These are phyloP conservation scores for Pavo muticus DNA, from an alignment of 2,113 vertebrate species.

Conservation along the genomic window DNA sequence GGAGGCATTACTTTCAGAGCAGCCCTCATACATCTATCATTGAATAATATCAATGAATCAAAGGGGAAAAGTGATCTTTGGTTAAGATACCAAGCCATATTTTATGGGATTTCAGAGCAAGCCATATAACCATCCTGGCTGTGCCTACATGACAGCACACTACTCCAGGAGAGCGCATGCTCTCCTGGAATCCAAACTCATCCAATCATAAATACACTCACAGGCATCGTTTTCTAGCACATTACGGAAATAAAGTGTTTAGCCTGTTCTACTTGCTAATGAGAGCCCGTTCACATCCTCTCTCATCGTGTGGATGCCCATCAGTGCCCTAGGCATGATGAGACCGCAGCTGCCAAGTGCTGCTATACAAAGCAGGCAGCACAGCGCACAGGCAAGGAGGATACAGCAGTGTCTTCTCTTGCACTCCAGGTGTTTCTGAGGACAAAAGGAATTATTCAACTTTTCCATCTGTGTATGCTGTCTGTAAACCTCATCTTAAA, in stretches of 20 bases:
- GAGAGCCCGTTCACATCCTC: not conserved
- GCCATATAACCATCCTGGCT: not conserved
- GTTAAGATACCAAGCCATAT: not conserved
- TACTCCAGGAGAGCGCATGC: not conserved
- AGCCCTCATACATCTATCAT: not conserved
- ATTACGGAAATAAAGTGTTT: not conserved
- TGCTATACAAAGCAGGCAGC: not conserved
- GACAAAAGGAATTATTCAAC: not conserved
- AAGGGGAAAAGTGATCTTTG: not conserved
- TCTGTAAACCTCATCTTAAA: not conserved
- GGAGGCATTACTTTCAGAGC: too few species aligned
- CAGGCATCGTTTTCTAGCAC: not conserved
- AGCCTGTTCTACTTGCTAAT: not conserved
- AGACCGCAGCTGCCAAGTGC: accelerated
- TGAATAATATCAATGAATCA: not conserved
- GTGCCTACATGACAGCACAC: not conserved
- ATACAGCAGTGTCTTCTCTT: not conserved
- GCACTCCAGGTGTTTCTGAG: not conserved
- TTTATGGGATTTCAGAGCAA: not conserved
- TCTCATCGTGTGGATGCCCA: not conserved
- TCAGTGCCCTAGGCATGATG: not conserved
- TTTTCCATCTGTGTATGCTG: not conserved
- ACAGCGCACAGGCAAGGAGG: accelerated
- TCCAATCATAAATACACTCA: not conserved
- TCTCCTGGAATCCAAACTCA: not conserved